Base-by-base conservation (phyloP, 2,113 vertebrate species). In the Porphyrio hochstetteri region DNA sequence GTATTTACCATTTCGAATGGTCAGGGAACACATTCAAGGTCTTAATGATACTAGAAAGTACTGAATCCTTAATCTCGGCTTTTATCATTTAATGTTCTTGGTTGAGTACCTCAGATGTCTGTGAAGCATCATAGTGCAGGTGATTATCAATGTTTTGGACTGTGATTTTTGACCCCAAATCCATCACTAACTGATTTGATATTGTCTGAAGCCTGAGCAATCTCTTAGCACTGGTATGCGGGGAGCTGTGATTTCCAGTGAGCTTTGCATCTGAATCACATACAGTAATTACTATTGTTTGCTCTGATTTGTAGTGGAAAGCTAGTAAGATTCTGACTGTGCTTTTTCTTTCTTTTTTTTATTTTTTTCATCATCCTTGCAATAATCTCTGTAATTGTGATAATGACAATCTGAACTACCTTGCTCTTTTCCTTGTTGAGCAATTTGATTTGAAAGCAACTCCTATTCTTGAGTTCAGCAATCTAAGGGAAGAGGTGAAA, bases 361-460 rank as follows among this genome's bases (percentile, higher is more conserved):
- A 9, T 11, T 52, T 79, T 40, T 9, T 10, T 7, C 27, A 48
- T 92, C 40, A 35, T 70, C 24, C 35, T 81, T 90, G 69, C 84
- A 92, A 48, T 61, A 90, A 85, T 86, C 75, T 88, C 86, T 95
- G 63, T 75, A 84, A 94, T 79, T 80, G 69, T 84, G 81, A 72
- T 84, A 92, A 92, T 15, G 84, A 52, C n/a, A 61, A 53, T 71
- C 82, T 89, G 63, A 87, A 75, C 61, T 86, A 75, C 23, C 61
- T 86, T 88, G 48, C 16, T 77, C 72, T 90, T 94, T 88, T 80
- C 31, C 90, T 84, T 93, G 64, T 64, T 85, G 60, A 86, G 86
- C 59, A 95, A 94, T 93, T 82, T 83, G 69, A 84, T 88, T 90
- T 88, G 84, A 94, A 95, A 93, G 67, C 40, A 93, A 94, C 46